phyloP scores from a whole-genome alignment of 2,888 invertebrate genomes.

The Orthosia incerta region DNA sequence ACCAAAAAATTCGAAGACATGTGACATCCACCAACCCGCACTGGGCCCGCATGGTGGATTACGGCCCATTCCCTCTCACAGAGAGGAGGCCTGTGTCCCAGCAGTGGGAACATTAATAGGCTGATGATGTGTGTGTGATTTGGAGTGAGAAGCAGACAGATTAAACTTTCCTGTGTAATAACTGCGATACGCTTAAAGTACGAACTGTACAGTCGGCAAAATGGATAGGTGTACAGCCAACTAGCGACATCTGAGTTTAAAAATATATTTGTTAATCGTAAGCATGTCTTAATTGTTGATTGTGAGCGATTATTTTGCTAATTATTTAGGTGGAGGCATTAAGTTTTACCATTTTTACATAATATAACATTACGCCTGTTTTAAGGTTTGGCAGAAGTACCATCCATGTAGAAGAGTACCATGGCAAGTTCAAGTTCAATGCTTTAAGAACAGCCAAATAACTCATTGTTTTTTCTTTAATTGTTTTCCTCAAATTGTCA shows the following conservation, averaged over 20 bases:
- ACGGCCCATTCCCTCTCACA: too few relatives aligned
- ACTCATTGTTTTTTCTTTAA: background rate
- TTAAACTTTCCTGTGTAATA: slow-evolving; percentile 44
- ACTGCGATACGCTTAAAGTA: slow-evolving; percentile 43
- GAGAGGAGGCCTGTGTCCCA: too few relatives aligned
- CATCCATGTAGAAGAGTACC: too few relatives aligned
- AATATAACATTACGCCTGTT: background rate
- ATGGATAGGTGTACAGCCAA: background rate
- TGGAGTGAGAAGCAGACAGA: slow-evolving; percentile 3
- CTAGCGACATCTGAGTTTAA: slow-evolving; percentile 19
- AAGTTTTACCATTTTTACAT: background rate
- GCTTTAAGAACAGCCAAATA: background rate
- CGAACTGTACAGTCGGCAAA: slow-evolving; percentile 24
- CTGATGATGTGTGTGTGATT: too few relatives aligned
- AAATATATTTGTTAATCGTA: background rate
- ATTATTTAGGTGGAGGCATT: too few relatives aligned
- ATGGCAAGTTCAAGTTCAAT: too few relatives aligned
- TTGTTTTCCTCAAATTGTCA: background rate
- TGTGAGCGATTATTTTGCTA: background rate
- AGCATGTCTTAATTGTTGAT: background rate
- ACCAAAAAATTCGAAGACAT: too few relatives aligned
- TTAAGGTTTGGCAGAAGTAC: background rate
- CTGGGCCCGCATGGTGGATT: too few relatives aligned
- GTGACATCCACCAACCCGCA: too few relatives aligned
- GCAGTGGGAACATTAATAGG: too few relatives aligned